Conservation (phyloP, 1,140 invertebrate species). For the Marisa cornuarietis region DNA sequence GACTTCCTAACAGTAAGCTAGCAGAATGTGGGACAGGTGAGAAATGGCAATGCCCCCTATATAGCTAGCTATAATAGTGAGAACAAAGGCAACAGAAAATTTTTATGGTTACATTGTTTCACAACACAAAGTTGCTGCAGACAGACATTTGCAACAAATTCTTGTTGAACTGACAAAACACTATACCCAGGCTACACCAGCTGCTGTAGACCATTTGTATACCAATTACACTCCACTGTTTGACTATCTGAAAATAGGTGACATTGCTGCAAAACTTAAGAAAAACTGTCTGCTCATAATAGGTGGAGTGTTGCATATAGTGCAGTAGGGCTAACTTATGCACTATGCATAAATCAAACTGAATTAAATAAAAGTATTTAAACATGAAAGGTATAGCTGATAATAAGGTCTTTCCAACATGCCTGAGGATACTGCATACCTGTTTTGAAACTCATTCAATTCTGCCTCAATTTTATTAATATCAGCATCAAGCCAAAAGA, state of each 20-base stretch:
- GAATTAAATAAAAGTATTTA: neutral
- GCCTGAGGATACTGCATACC: conserved; percentile 66
- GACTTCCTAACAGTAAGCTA: too few species aligned
- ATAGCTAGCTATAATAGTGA: too few species aligned
- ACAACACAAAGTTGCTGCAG: too few species aligned
- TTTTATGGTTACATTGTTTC: too few species aligned
- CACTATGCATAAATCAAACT: neutral
- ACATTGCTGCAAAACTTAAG: neutral
- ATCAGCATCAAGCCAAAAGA: conserved; percentile 94
- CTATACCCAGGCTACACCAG: too few species aligned
- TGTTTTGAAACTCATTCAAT: conserved; percentile 94
- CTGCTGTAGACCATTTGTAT: too few species aligned
- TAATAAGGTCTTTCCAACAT: neutral
- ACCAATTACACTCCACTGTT: neutral
- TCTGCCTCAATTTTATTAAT: conserved; percentile 98
- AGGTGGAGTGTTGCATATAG: neutral
- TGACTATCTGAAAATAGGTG: neutral
- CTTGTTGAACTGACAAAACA: too few species aligned
- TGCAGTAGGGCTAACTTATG: neutral
- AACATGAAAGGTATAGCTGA: neutral
- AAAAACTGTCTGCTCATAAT: neutral
- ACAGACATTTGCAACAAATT: too few species aligned
- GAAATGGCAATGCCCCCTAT: too few species aligned
- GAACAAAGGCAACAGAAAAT: too few species aligned
- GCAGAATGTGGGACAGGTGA: too few species aligned